Evolutionary conservation across 2,888 invertebrate species (phyloP).

Genomic region (Neria commutata): DNA sequence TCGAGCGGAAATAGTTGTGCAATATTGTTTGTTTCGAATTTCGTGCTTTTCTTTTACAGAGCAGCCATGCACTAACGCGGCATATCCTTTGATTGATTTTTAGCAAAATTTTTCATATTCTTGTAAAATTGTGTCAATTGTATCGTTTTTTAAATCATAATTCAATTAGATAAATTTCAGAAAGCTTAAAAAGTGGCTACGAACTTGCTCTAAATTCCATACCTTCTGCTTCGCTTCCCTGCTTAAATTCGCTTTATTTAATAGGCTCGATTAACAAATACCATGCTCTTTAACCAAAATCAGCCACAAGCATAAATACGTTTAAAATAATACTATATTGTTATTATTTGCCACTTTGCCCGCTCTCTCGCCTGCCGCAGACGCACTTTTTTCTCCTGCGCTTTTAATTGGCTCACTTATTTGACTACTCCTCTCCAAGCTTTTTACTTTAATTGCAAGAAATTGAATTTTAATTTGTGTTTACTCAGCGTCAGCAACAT

Average conservation of each 20-base stretch:
- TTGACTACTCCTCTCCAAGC: conserved; percentile 14
- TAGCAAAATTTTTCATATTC: no score
- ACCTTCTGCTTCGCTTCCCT: not conserved
- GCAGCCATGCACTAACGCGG: no score
- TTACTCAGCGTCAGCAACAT: not conserved
- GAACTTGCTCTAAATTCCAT: no score
- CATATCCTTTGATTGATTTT: no score
- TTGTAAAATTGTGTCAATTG: conserved; percentile 50
- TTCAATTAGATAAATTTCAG: conserved; percentile 43
- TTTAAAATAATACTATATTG: not conserved
- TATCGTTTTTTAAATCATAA: conserved; percentile 43
- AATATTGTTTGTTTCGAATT: conserved; percentile 46
- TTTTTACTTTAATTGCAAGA: conserved; percentile 52
- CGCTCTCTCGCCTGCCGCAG: not conserved
- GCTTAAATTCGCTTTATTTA: not conserved
- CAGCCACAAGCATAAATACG: no score
- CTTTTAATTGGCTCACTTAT: not conserved
- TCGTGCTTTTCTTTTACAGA: conserved; percentile 30
- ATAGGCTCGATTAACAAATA: no score
- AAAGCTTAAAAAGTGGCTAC: conserved; percentile 20
- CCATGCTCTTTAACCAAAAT: no score
- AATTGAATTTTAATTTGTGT: conserved; percentile 47
- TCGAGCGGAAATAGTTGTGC: conserved; percentile 42
- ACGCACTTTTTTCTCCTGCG: conserved; percentile 27
- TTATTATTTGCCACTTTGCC: not conserved